Conservation (phyloP, 2,113 vertebrate species). For the Macheiramphus alcinus region DNA sequence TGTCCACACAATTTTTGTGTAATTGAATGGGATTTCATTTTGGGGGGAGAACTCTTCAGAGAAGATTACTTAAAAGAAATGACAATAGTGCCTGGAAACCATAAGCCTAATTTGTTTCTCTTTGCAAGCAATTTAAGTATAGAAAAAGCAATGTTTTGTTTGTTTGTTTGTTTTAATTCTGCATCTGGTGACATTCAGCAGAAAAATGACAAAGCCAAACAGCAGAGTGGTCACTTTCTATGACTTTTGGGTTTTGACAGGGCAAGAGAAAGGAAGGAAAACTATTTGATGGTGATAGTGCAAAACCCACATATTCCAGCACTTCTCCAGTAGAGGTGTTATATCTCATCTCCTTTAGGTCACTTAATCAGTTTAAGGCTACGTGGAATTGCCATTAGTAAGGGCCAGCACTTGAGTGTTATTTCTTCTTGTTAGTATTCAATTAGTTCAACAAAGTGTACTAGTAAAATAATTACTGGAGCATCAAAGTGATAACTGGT, state of each 20-base stretch:
- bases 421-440: not conserved
- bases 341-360: not conserved
- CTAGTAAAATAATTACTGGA: not conserved
- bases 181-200: not conserved
- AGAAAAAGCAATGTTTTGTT: not conserved
- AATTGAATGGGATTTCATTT: not conserved
- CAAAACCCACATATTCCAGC: accelerated
- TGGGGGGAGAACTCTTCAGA: not conserved
- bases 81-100: not conserved
- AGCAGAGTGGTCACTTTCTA: not conserved
- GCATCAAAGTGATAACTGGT: not conserved
- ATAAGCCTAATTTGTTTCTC: not conserved
- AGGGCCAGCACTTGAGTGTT: not conserved
- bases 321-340: not conserved
- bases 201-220: not conserved
- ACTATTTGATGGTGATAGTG: not conserved
- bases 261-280: not conserved
- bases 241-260: not conserved
- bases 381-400: not conserved
- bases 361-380: not conserved
- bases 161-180: not conserved
- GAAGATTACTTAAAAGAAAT: not conserved
- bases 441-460: not conserved
- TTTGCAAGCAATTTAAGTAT: not conserved
- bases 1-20: not conserved